phyloP scores from a whole-genome alignment of 2,797 vertebrate species.

The Aplochiton taeniatus region DNA sequence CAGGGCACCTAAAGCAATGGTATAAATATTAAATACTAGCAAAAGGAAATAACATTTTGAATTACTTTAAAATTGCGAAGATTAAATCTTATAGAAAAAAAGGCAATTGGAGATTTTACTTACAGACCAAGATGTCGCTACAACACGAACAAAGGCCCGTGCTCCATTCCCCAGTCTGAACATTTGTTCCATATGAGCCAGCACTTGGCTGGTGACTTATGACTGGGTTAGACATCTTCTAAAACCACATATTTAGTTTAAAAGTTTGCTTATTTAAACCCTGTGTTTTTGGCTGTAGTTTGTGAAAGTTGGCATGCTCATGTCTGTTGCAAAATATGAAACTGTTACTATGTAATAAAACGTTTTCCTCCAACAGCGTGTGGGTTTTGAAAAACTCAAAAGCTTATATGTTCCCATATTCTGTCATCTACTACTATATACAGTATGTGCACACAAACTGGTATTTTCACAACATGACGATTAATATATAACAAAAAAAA shows the following conservation, averaged over 20 bases:
- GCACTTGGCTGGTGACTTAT: conserved; percentile 71
- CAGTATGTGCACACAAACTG: neutral
- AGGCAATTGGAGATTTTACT: conserved; percentile 54
- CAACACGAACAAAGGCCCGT: conserved; percentile 77
- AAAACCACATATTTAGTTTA: conserved; percentile 8
- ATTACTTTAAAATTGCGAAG: neutral
- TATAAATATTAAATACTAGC: conserved; percentile 14
- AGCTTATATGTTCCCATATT: too few relatives aligned
- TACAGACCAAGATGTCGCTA: conserved; percentile 77
- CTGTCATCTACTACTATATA: too few relatives aligned
- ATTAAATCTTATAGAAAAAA: neutral
- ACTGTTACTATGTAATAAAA: too few relatives aligned
- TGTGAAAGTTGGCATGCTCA: too few relatives aligned
- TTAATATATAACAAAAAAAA: too few relatives aligned
- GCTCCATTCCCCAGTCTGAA: conserved; percentile 83
- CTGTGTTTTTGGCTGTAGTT: too few relatives aligned
- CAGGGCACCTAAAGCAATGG: conserved; percentile 63
- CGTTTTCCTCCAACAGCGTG: too few relatives aligned
- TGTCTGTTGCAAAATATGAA: too few relatives aligned
- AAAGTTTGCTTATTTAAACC: neutral
- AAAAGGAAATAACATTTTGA: neutral
- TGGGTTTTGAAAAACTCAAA: too few relatives aligned
- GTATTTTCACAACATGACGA: neutral
- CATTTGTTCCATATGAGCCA: conserved; percentile 77
- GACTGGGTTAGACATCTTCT: conserved; percentile 77